Evolutionary conservation across 2,113 vertebrate species (phyloP).

Genomic region (Herpetotheres cachinnans): DNA sequence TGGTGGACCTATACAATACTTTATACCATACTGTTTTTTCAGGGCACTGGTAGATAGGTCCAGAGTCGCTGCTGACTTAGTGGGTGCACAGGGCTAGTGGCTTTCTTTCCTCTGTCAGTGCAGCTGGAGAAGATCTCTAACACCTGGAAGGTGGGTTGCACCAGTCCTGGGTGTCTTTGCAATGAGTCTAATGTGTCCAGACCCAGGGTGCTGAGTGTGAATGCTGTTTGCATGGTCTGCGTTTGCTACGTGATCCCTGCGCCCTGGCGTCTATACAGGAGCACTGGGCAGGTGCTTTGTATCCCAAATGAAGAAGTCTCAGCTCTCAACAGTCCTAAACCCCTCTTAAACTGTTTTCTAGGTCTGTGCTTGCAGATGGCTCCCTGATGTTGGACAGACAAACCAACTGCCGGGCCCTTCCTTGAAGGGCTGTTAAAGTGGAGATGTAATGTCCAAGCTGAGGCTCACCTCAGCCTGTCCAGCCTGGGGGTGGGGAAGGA

Average conservation of each 20-base stretch:
- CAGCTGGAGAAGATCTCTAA: background rate
- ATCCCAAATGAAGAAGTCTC: background rate
- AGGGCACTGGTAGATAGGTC: background rate
- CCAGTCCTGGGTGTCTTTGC: background rate
- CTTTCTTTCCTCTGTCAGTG: background rate
- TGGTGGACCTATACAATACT: fast-evolving
- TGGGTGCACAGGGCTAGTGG: background rate
- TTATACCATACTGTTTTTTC: background rate
- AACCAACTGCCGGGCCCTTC: fast-evolving
- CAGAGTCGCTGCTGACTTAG: background rate
- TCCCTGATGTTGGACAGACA: background rate
- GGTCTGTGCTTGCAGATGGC: background rate
- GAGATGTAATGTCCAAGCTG: background rate
- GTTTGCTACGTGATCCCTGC: fast-evolving
- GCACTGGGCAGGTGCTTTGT: background rate
- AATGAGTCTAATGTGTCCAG: fast-evolving
- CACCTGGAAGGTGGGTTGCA: background rate
- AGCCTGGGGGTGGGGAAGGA: too few species aligned
- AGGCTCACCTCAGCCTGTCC: background rate
- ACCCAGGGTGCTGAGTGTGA: background rate
- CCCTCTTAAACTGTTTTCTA: background rate
- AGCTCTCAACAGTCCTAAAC: background rate
- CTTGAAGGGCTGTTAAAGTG: background rate
- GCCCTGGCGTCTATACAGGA: fast-evolving
- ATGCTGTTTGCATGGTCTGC: fast-evolving